Evolutionary conservation across 2,888 invertebrate genomes (phyloP).

Genomic region (Rambutsinella grinnellia): DNA sequence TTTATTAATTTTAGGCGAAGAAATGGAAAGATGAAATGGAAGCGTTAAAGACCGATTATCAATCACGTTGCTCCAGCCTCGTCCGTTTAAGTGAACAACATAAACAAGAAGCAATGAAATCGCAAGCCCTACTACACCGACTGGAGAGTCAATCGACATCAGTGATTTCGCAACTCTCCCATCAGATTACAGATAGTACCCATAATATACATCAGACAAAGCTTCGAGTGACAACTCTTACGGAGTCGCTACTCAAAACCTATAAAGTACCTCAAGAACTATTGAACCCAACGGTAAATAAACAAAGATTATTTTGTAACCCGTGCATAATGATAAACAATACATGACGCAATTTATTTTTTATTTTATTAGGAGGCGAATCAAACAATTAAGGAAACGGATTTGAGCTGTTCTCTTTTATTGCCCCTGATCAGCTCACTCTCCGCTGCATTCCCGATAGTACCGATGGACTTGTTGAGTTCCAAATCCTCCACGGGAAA

Average conservation of each 20-base stretch:
- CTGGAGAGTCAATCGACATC: conserved; percentile 59
- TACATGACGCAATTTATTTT: too few species aligned
- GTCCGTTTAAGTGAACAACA: conserved; percentile 64
- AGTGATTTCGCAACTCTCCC: conserved; percentile 47
- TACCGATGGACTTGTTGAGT: conserved; percentile 17
- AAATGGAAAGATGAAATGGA: conserved; percentile 61
- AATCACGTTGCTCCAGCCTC: conserved; percentile 60
- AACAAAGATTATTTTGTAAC: too few species aligned
- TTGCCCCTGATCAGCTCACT: conserved; percentile 60
- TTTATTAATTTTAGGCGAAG: conserved; percentile 51
- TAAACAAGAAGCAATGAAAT: conserved; percentile 63
- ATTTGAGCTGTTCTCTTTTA: conserved; percentile 61
- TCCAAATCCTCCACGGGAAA: background rate
- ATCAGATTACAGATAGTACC: conserved; percentile 58
- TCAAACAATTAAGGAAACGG: conserved; percentile 55
- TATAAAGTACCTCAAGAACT: conserved; percentile 64
- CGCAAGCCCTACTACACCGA: conserved; percentile 59
- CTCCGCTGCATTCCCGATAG: conserved; percentile 54
- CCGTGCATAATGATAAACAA: too few species aligned
- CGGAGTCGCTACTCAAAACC: conserved; percentile 59
- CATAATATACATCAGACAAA: conserved; percentile 50
- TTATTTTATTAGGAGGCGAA: conserved; percentile 40
- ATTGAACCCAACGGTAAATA: conserved; percentile 45
- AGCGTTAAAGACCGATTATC: conserved; percentile 55
- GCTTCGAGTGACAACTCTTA: conserved; percentile 52